Evolutionary conservation across 2,888 invertebrate species (phyloP), one percentile per base, ranked within the genome.

Genomic region (Leptodirus hochenwartii): DNA sequence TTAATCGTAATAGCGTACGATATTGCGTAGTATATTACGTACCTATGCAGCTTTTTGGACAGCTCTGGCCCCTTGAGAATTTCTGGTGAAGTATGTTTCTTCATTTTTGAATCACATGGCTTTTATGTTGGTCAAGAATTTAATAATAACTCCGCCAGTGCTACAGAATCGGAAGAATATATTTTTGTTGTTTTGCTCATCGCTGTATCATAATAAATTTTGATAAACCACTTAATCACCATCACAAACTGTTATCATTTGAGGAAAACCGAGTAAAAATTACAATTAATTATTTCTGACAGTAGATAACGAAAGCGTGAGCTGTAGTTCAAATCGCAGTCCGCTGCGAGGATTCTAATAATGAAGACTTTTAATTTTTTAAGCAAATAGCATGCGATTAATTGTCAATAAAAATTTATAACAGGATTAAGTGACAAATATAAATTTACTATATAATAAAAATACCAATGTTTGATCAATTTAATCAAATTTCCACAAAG

Each of bases 31-130:
- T 27, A 30, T 22, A 24, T 14, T 27, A 42, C 50, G 43, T 45
- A 66, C 66, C 62, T 62, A 53, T 64, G 64, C 43, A 66, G 53
- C 49, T 64, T 63, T 50, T 59, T 62, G 33, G 64, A 59, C 43
- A 59, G 53, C 44, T 65, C 65, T 41, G 61, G 59, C 47, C 57
- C 56, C 46, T 63, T 59, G 59, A 41, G 51, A 56, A 50, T 62
- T 61, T 47, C 58, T 57, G 44, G 56, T 50, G 43, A 57, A 50
- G 52, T 57, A 42, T 51, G 51, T 50, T 59, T 64, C 58, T 61
- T 66, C 65, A 66, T 60, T 46, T 50, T 56, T 43, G 43, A 14
- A 17, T 17, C 32, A 16, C 9, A 15, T 24, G 16, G n/a, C 47
- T 40, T 44, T 46, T 47, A 49, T 42, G 47, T 47, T 49, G 50